phyloP scores from a whole-genome alignment of 2,888 invertebrate species.

The Gasteruption jaculator region DNA sequence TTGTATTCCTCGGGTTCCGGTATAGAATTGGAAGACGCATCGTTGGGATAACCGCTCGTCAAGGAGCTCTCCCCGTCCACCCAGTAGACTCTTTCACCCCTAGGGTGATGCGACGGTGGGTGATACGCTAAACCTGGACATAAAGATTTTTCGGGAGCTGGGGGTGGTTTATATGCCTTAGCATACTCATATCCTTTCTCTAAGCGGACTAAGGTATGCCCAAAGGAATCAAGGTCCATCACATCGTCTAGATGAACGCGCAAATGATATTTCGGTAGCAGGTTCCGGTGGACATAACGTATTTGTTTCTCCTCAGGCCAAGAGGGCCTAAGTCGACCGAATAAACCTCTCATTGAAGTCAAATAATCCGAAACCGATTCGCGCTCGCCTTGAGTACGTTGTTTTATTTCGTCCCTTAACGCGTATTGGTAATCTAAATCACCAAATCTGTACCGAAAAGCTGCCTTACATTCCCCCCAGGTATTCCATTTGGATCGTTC shows the following conservation, averaged over 20 bases:
- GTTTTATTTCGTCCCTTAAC: not conserved
- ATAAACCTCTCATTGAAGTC: conserved; percentile 1
- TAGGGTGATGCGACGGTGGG: not conserved
- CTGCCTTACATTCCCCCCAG: not conserved
- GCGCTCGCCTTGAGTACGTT: not conserved
- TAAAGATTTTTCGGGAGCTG: not conserved
- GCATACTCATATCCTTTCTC: not conserved
- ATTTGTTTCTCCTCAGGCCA: not conserved
- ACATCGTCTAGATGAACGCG: not conserved
- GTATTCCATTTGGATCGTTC: not conserved
- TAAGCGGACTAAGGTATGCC: not conserved
- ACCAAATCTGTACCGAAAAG: not conserved
- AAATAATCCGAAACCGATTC: conserved; percentile 3
- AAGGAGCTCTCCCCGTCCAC: too few species aligned
- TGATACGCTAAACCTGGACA: too few species aligned
- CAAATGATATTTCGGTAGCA: not conserved
- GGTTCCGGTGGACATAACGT: not conserved
- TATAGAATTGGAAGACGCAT: too few species aligned
- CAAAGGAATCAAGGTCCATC: not conserved
- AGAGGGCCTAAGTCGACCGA: not conserved
- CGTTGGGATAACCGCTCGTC: too few species aligned
- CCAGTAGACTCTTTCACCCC: too few species aligned
- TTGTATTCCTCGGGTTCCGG: too few species aligned
- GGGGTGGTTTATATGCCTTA: not conserved
- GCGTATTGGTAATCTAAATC: not conserved